phyloP scores from a whole-genome alignment of 2,113 vertebrate genomes.

The Illadopsis cleaveri region DNA sequence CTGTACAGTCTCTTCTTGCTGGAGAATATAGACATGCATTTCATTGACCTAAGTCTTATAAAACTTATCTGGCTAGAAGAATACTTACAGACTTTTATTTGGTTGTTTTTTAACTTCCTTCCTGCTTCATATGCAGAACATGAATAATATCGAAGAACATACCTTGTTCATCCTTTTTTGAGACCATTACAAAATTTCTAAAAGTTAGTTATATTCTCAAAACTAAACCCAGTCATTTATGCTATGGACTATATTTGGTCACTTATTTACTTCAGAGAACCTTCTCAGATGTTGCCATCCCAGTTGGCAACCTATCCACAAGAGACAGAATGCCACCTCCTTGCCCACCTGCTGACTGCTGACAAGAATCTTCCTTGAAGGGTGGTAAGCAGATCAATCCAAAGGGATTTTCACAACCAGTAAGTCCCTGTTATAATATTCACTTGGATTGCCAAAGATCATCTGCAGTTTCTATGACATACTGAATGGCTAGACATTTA shows the following conservation, averaged over 20 bases:
- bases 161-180: not conserved
- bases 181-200: not conserved
- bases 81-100: not conserved
- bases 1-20: not conserved
- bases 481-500: not conserved
- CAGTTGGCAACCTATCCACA: not conserved
- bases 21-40: rapidly evolving
- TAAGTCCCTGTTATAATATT: not conserved
- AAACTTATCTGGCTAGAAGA: not conserved
- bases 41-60: not conserved
- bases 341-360: not conserved
- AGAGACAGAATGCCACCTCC: not conserved
- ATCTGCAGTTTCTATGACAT: not conserved
- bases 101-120: not conserved
- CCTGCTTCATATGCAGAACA: not conserved
- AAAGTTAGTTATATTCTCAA: not conserved
- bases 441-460: not conserved
- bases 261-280: not conserved
- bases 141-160: not conserved
- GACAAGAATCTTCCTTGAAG: not conserved
- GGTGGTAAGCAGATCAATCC: not conserved
- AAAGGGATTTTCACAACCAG: not conserved
- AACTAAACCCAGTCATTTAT: not conserved
- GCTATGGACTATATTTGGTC: not conserved
- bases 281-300: not conserved